phyloP scores from a whole-genome alignment of 2,113 vertebrate species.

The Saimiri boliviensis region DNA sequence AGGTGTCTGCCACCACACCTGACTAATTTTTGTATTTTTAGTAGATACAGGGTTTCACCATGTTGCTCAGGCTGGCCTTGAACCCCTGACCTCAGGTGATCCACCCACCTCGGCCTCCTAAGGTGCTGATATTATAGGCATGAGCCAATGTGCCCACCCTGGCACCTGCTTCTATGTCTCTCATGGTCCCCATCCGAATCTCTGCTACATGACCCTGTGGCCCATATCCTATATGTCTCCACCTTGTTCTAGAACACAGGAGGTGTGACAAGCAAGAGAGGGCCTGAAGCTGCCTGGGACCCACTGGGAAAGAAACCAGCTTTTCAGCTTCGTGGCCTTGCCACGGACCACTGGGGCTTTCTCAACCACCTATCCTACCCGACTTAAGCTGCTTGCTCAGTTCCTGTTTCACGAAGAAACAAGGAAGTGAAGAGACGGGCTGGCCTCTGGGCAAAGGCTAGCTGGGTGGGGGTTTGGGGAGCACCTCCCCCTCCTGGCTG shows the following conservation, averaged over 20 bases:
- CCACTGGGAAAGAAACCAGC: neutral
- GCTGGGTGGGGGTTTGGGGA: neutral
- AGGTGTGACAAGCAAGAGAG: neutral
- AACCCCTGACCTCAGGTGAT: too few species aligned
- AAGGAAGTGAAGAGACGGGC: conserved; percentile 71
- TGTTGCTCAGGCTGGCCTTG: too few species aligned
- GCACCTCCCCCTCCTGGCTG: conserved; percentile 34
- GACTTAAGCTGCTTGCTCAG: conserved; percentile 49
- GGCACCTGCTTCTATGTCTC: neutral
- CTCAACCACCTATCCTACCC: conserved; percentile 65
- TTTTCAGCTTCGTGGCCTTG: conserved; percentile 39
- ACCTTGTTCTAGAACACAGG: conserved; percentile 42
- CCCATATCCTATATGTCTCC: neutral
- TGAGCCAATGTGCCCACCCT: too few species aligned
- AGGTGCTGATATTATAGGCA: too few species aligned
- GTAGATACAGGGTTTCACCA: too few species aligned
- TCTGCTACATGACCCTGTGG: neutral
- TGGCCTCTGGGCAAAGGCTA: neutral
- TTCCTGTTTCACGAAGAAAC: conserved; percentile 79
- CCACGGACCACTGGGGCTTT: conserved; percentile 57
- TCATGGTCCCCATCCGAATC: neutral
- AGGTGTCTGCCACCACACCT: too few species aligned
- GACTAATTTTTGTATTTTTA: too few species aligned
- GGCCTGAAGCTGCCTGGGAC: neutral
- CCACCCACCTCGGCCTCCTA: too few species aligned